These are phyloP conservation scores for Acrobasis repandana DNA, from an alignment of 2,888 invertebrate species.

Conservation along the genomic window DNA sequence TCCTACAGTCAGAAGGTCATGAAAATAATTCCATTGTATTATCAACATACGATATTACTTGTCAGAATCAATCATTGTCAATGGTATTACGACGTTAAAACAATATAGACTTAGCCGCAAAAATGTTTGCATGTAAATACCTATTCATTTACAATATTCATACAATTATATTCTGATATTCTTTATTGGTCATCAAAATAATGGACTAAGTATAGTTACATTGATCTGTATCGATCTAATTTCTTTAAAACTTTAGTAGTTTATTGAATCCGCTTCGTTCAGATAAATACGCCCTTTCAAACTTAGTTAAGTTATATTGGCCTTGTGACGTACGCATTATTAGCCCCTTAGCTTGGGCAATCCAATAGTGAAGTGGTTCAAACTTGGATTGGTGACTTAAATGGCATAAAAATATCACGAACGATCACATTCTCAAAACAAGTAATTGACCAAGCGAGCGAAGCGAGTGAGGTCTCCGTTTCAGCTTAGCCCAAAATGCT, in stretches of 20 bases:
- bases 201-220: not conserved
- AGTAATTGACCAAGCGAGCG: too few relatives aligned
- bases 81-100: too few relatives aligned
- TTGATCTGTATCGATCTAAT: not conserved
- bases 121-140: not conserved
- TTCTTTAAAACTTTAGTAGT: not conserved
- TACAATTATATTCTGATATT: not conserved
- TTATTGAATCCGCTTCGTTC: not conserved
- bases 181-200: not conserved
- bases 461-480: too few relatives aligned
- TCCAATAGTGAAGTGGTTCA: not conserved
- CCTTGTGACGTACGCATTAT: not conserved
- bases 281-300: not conserved
- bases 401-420: not conserved
- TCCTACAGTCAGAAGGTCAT: too few relatives aligned
- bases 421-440: too few relatives aligned
- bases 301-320: not conserved
- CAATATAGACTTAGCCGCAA: too few relatives aligned
- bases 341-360: not conserved
- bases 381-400: not conserved
- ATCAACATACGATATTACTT: too few relatives aligned
- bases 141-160: not conserved
- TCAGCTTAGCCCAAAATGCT: too few relatives aligned
- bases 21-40: too few relatives aligned
- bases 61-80: too few relatives aligned